Base-by-base conservation (phyloP, 2,113 vertebrate genomes). In the Nibea albiflora region DNA sequence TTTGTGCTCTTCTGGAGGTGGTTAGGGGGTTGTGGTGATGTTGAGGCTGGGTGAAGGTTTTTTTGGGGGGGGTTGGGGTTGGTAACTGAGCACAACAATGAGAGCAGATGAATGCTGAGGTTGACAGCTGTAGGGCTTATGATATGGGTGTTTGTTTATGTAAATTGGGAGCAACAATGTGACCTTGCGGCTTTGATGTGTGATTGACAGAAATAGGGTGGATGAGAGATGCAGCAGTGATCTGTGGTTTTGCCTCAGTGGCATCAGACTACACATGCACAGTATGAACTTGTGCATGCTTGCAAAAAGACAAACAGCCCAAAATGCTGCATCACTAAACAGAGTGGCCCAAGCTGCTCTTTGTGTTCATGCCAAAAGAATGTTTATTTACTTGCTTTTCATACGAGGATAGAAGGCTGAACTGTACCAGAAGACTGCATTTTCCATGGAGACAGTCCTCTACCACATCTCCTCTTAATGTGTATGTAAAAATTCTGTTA, bases 131-230 rank as follows among this genome's bases (percentile, higher is more conserved):
- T 79, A 66, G 31, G 67, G 83, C 78, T 93, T 92, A 92, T 85
- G 72, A 87, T 79, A 88, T 70, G 80, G 61, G 11, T 91, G 85
- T 91, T 94, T 93, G 90, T 92, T 90, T 90, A 91, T 92, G 84
- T 87, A 92, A 92, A 93, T 87, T 76, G 2, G 47, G 74, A 81
- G 81, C 78, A 78, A 83, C 76, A 80, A 83, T 85, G 70, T 94
- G 92, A 94, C 90, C 91, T 92, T 91, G 87, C 78, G 73, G 74
- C 86, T 89, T 81, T 92, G 89, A 92, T 89, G 87, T 63, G 68
- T 83, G 91, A 92, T 81, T 92, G 89, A 92, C 89, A 89, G 67
- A 83, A 35, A 62, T 78, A 63, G 77, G 75, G 54, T 71, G 42
- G 69, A 84, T 67, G 47, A 24, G 67, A 79, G 80, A 31, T 73